Base-by-base conservation (phyloP, 2,797 vertebrate genomes). In the Eutrigla gurnardus region DNA sequence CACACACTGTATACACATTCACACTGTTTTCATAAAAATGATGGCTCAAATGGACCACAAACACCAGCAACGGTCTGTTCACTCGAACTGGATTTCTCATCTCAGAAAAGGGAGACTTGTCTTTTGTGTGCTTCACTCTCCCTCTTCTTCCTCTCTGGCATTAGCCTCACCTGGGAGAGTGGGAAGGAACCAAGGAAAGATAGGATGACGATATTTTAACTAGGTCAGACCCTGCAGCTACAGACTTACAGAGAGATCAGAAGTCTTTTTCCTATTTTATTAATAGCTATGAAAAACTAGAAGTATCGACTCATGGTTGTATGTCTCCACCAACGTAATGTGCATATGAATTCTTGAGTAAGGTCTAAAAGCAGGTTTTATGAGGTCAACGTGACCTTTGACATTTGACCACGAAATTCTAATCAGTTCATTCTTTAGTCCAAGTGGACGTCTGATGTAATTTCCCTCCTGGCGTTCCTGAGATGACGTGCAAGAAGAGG, bases 151-250 rank as follows among this genome's bases (percentile, higher is more conserved):
- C 55, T 53, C 18, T 59, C 69, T 81, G 70, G 58, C 46, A 45
- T 14, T 43, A 17, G 47, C 42, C 75, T 83, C 82, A 75, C 79
- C 69, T 81, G 73, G 75, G 81, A 79, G 65, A 64, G 15, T 1
- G 32, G 55, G 43, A 59, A 55, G 59, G 62, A 65, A 77, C 25
- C 36, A 75, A 50, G 67, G 13, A 35, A 64, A 65, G 61, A 76
- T 82, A 3, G 60, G 15, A 50, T 15, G 46, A 68, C 65, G 80
- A 64, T 36, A 55, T 86, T 74, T 83, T 71, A 90, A 88, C 65
- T 91, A 69, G 88, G 88, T 86, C 87, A 85, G 60, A 77, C 8
- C 77, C 82, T 69, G 70, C 67, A 84, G 83, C 57, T 65, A 55
- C 47, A 68, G 47, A 71, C 71, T 73, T 53, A 33, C 6, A 10